phyloP scores from a whole-genome alignment of 1,140 invertebrate species.

The Drosophila arawakana region DNA sequence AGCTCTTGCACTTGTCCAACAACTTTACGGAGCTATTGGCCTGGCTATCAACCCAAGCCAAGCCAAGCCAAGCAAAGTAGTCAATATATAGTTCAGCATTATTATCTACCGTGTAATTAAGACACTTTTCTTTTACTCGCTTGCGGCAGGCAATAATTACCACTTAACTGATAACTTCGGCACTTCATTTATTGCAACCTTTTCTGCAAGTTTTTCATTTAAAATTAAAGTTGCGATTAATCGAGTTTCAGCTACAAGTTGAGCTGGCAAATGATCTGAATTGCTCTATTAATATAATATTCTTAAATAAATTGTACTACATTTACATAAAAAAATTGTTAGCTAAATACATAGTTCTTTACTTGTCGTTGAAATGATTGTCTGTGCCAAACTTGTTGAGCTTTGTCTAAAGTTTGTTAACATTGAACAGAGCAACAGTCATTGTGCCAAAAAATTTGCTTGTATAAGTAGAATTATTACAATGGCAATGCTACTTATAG shows the following conservation, averaged over 20 bases:
- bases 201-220: not conserved
- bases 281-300: no score
- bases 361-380: not conserved
- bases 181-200: conserved; percentile 7
- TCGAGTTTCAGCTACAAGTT: no score
- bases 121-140: not conserved
- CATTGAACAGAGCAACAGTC: conserved; percentile 2
- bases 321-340: no score
- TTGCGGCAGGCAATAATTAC: conserved; percentile 9
- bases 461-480: conserved; percentile 13
- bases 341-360: not conserved
- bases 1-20: conserved; percentile 2
- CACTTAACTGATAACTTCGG: conserved; percentile 5
- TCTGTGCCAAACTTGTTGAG: not conserved
- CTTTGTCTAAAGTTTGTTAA: conserved; percentile 1
- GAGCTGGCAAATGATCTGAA: no score
- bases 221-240: no score
- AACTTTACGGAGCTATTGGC: conserved; percentile 16
- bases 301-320: no score
- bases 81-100: conserved; percentile 26
- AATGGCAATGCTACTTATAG: conserved; percentile 6
- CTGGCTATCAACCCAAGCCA: not conserved
- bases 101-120: conserved; percentile 29
- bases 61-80: not conserved
- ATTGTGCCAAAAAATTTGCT: conserved; percentile 6